These are phyloP conservation scores for Eulithis prunata DNA, from an alignment of 2,888 invertebrate species.

Conservation along the genomic window DNA sequence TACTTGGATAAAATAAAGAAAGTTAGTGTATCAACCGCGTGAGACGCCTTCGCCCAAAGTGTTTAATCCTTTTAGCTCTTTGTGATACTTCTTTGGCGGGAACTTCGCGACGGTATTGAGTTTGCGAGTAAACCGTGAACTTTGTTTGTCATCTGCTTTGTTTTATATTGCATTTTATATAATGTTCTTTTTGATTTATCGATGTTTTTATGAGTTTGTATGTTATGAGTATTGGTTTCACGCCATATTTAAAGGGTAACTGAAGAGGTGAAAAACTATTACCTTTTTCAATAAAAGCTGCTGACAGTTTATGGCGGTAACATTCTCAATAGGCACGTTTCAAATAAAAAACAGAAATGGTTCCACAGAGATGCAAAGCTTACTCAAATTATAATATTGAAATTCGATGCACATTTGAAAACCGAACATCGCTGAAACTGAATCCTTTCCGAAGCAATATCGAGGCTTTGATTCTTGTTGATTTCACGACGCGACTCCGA, in stretches of 20 bases:
- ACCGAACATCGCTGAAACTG: too few species aligned
- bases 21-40: conserved; percentile 22
- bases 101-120: conserved; percentile 27
- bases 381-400: too few species aligned
- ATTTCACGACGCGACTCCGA: too few species aligned
- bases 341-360: too few species aligned
- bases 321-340: too few species aligned
- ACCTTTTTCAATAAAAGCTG: too few species aligned
- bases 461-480: too few species aligned
- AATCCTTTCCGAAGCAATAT: too few species aligned
- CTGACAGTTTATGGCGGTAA: not conserved
- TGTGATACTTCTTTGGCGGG: conserved; percentile 14
- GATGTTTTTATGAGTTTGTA: not conserved
- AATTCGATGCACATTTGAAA: too few species aligned
- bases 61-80: conserved; percentile 32
- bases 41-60: conserved; percentile 12
- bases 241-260: too few species aligned
- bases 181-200: not conserved
- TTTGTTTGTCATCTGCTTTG: conserved; percentile 23
- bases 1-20: conserved; percentile 15
- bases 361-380: too few species aligned
- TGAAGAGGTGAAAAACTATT: too few species aligned
- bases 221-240: not conserved
- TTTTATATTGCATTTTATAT: conserved; percentile 6
- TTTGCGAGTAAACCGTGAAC: conserved; percentile 15